Percentiles rank a stretch among this genome's conserved stretches.
These are phyloP conservation scores for Poliocrania exsul DNA, from an alignment of 2,797 vertebrate genomes.

Conservation along the genomic window DNA sequence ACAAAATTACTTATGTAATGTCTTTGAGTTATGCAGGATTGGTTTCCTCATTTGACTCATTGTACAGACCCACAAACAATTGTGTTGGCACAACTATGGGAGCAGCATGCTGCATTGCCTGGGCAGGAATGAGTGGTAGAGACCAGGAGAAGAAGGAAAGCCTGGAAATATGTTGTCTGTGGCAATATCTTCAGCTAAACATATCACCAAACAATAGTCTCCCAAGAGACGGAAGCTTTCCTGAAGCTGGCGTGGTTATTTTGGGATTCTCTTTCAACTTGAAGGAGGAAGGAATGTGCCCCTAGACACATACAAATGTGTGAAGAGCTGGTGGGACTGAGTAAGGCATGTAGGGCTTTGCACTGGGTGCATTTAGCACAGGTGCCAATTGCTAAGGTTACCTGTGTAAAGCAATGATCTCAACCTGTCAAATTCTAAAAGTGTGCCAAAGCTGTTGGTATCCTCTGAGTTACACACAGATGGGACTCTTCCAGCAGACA, in stretches of 20 bases:
- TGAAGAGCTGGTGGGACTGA: slow-evolving; percentile 20
- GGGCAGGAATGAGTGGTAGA: slow-evolving; percentile 45
- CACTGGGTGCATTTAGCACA: neutral
- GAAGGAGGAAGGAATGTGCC: slow-evolving; percentile 46
- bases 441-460: slow-evolving; percentile 4
- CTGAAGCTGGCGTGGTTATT: slow-evolving; percentile 60
- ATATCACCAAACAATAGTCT: slow-evolving; percentile 66
- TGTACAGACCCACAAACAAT: slow-evolving; percentile 29
- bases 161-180: slow-evolving; percentile 55
- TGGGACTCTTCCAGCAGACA: slow-evolving; percentile 45
- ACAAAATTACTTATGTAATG: neutral
- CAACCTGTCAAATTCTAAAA: slow-evolving; percentile 12
- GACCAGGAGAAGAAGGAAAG: slow-evolving; percentile 46
- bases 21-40: slow-evolving; percentile 4
- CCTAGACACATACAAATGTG: slow-evolving; percentile 47
- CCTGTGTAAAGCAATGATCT: slow-evolving; percentile 41
- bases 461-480: neutral
- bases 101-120: neutral
- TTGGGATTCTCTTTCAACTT: slow-evolving; percentile 60
- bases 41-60: slow-evolving; percentile 21
- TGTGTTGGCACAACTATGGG: slow-evolving; percentile 5
- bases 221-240: slow-evolving; percentile 61
- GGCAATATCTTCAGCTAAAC: slow-evolving; percentile 63
- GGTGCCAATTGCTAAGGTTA: slow-evolving; percentile 62
- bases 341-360: neutral